Base-by-base conservation (phyloP, 2,797 vertebrate species). In the Hemitrygon akajei region DNA sequence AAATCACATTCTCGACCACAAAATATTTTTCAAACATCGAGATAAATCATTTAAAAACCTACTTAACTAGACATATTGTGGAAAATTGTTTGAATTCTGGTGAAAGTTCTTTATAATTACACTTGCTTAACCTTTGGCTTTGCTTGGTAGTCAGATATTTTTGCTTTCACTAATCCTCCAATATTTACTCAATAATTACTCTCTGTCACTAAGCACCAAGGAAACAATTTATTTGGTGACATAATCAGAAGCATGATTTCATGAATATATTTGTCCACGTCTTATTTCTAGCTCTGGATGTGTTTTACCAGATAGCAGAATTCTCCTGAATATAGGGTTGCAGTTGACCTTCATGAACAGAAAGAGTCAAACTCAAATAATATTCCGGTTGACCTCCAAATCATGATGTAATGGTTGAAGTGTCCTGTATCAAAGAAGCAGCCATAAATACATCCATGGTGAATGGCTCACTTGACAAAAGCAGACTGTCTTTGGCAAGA, bases 181-280 rank as follows among this genome's bases (percentile, higher is more conserved):
- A 20, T 89, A 63, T 20, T 89, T 66, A 18, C n/a, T 89, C n/a
- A n/a, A 89, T 89, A 89, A 66, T 89, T 69, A 69, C 34, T 87
- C 25, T 27, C 34, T 66, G 30, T n/a, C 60, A 20, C n/a, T 63
- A 58, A 87, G 56, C 47, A 56, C 58, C 14, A 60, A 66, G 58
- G 30, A 87, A 20, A 20, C 4, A 66, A 63, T 87, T 63, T 60
- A n/a, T 63, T 87, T 66, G 16, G 5, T n/a, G 2, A 6, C 63
- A 18, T n/a, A 0, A 34, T n/a, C 11, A 86, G 56, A 27, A 86
- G 27, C 10, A 86, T 86, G 30, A 87, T 30, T 87, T 66, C 40
- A 63, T 18, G 7, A 66, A 7, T 66, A n/a, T 63, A 87, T 47
- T 63, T 63, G 16, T 20, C n/a, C 7, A 37, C 18, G 20, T 89